Base-by-base conservation (phyloP, 2,888 invertebrate species). In the Drosophila sordidapex region DNA sequence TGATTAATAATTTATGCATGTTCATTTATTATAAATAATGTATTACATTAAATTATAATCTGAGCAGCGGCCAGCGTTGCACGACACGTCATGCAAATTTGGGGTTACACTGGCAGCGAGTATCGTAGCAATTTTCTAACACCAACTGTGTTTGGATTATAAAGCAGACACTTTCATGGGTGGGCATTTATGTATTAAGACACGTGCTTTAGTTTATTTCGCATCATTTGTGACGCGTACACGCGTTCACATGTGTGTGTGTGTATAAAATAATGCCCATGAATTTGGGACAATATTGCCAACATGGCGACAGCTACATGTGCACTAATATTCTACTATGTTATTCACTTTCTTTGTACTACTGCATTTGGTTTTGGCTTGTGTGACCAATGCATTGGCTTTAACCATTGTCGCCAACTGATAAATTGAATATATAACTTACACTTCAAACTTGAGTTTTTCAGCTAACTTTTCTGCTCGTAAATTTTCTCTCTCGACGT, bases 231-330 rank as follows among this genome's bases (percentile, higher is more conserved):
- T 46, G 21, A 53, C 4, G 18, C 51, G 52, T 52, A 21, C 15
- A 49, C 36, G 36, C 38, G 7, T 38, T 18, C 38, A 18, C 7
- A 15, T 46, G 21, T 56, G 27, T 27, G 27, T 27, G 38, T 31
- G 21, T 31, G 15, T 18, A 31, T 25, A 25, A 27, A 59, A 35
- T 49, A 25, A 46, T 25, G 21, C 15, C 25, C 11, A 5, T 48
- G 36, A 29, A 38, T 35, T 38, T 43, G 29, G 27, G 40, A 35
- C 52, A 62, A 69, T 61, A 63, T 68, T 84, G 87, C 87, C 90
- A 87, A 90, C 77, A 90, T 87, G 87, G 87, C 87, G 87, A 76
- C 83, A 63, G n/a, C 38, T 33, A 63, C 60, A 76, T 76, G 63
- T 71, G 66, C 76, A 64, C 51, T 29, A 52, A 43, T 29, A 21